Percentiles rank a stretch among this genome's conserved stretches.
These are phyloP conservation scores for Bettongia penicillata DNA, from an alignment of 2,113 vertebrate species.

Conservation along the genomic window DNA sequence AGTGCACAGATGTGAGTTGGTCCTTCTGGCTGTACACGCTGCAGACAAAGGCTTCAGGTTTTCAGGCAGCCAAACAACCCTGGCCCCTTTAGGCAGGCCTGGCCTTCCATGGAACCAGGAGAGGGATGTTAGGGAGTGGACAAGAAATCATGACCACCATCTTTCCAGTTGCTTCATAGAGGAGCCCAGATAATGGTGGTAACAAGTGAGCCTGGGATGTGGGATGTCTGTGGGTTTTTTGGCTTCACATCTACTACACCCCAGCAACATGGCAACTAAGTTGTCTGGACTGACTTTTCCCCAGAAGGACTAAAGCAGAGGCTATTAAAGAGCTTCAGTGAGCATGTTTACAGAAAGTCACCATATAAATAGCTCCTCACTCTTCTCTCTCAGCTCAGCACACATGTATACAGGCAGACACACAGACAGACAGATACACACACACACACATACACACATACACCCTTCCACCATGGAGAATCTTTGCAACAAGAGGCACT, in stretches of 20 bases:
- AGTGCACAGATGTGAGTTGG: conserved; percentile 47
- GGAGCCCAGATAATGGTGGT: conserved; percentile 76
- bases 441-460: neutral
- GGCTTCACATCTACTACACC: conserved; percentile 48
- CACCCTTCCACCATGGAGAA: conserved; percentile 84
- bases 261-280: conserved; percentile 62
- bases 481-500: conserved; percentile 94
- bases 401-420: conserved; percentile 52
- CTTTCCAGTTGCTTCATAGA: conserved; percentile 63
- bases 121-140: conserved; percentile 39
- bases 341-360: conserved; percentile 75
- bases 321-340: conserved; percentile 40
- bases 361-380: conserved; percentile 65
- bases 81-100: neutral
- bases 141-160: neutral
- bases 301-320: conserved; percentile 64
- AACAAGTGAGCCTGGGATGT: conserved; percentile 72
- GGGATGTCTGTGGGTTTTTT: neutral
- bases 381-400: conserved; percentile 54
- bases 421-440: neutral
- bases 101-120: conserved; percentile 42
- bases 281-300: conserved; percentile 23
- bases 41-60: conserved; percentile 47
- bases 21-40: neutral
- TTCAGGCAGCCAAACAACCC: conserved; percentile 48